These are phyloP conservation scores for Tricholaema leucomelas DNA, from an alignment of 2,113 vertebrate species.

Conservation along the genomic window DNA sequence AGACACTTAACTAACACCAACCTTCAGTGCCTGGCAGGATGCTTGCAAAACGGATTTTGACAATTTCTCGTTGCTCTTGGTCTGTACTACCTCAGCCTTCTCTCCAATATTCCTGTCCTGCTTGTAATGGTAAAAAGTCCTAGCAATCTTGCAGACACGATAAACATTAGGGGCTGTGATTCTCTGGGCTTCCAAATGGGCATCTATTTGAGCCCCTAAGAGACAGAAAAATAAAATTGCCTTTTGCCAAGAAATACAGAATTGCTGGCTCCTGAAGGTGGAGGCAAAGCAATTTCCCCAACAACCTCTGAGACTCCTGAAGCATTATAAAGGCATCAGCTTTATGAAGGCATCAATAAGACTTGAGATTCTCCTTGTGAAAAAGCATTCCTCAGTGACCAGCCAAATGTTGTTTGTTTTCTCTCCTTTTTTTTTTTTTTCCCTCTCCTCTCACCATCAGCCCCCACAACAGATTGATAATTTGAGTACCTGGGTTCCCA, in stretches of 20 bases:
- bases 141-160: neutral
- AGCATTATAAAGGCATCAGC: neutral
- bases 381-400: neutral
- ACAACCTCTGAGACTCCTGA: neutral
- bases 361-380: neutral
- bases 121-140: neutral
- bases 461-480: accelerated
- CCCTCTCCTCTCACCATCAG: neutral
- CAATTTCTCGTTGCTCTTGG: neutral
- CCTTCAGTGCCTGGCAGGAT: neutral
- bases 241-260: neutral
- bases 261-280: neutral
- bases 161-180: neutral
- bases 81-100: accelerated
- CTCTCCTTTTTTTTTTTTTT: neutral
- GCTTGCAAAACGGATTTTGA: neutral
- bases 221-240: neutral
- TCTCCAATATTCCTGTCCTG: neutral
- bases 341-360: neutral
- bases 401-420: neutral
- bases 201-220: neutral
- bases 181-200: neutral
- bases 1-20: neutral
- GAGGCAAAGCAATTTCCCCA: neutral
- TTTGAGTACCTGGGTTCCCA: neutral